Percentiles rank a stretch among this genome's conserved stretches.
Evolutionary conservation across 1,140 invertebrate genomes (phyloP).

Genomic region (Aphaenogaster ashmeadi): DNA sequence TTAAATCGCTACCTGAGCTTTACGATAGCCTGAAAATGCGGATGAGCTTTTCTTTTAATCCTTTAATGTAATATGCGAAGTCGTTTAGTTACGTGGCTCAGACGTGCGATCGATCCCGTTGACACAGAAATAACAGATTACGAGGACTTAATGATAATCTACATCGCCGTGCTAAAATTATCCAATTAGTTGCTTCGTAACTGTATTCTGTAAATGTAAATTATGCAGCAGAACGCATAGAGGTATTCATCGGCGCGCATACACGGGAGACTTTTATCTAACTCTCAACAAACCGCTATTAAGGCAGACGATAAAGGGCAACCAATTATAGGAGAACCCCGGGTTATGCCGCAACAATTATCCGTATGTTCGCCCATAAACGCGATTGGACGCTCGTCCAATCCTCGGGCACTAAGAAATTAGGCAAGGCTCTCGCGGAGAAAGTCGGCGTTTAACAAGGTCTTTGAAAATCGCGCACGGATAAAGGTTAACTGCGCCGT

Average conservation of each 20-base stretch:
- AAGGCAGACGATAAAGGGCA: slow-evolving; percentile 30
- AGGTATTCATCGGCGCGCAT: not conserved
- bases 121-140: slow-evolving; percentile 19
- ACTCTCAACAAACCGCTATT: slow-evolving; percentile 40
- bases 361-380: slow-evolving; percentile 54
- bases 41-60: not conserved
- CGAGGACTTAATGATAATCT: slow-evolving; percentile 4
- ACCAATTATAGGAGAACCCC: slow-evolving; percentile 45
- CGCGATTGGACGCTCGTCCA: slow-evolving; percentile 39
- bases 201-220: slow-evolving; percentile 39
- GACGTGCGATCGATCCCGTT: not conserved
- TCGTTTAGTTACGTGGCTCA: not conserved
- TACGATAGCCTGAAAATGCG: not conserved
- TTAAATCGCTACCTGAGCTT: slow-evolving; percentile 21
- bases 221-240: slow-evolving; percentile 5
- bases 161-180: slow-evolving; percentile 2
- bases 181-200: slow-evolving; percentile 5
- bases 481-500: slow-evolving; percentile 73
- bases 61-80: not conserved
- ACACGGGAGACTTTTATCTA: slow-evolving; percentile 16
- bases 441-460: slow-evolving; percentile 71
- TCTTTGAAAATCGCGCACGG: slow-evolving; percentile 70
- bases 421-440: slow-evolving; percentile 62
- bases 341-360: slow-evolving; percentile 53
- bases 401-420: slow-evolving; percentile 54